Percentiles rank a stretch among this genome's conserved stretches.
Evolutionary conservation across 1,140 invertebrate species (phyloP).

Genomic region (Heliconius hewitsoni): DNA sequence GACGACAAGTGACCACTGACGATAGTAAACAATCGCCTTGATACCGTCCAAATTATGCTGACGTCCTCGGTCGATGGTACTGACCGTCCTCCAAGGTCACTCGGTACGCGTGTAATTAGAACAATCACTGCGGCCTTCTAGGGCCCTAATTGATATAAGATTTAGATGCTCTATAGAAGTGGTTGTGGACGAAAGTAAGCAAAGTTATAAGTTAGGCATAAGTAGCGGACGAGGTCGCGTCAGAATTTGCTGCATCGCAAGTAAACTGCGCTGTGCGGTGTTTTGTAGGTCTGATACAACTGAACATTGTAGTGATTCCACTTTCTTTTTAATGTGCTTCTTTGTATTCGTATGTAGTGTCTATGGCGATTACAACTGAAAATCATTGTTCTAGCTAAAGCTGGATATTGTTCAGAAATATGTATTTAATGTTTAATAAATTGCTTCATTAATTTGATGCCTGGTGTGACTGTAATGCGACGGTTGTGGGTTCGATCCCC

Average conservation of each 20-base stretch:
- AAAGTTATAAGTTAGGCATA: background rate
- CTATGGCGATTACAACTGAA: constrained; percentile 1
- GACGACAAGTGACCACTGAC: constrained; percentile 58
- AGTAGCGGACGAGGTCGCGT: constrained; percentile 68
- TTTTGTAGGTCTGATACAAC: constrained; percentile 68
- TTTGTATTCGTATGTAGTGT: constrained; percentile 12
- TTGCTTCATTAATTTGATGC: too few relatives aligned
- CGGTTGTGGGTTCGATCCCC: too few relatives aligned
- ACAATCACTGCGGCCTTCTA: constrained; percentile 50
- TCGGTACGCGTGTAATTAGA: constrained; percentile 63
- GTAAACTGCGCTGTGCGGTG: constrained; percentile 73
- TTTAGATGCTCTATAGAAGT: background rate
- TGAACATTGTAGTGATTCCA: constrained; percentile 30
- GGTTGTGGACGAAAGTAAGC: background rate
- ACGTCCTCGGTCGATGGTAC: constrained; percentile 68
- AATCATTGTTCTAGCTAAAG: background rate
- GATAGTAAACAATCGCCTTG: constrained; percentile 58
- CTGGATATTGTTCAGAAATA: background rate
- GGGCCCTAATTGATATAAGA: background rate
- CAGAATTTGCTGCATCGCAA: constrained; percentile 75
- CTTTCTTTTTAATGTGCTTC: constrained; percentile 15
- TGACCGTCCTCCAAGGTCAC: constrained; percentile 66
- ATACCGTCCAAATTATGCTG: constrained; percentile 56
- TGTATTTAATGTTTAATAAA: background rate
- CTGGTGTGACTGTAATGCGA: too few relatives aligned